phyloP scores from a whole-genome alignment of 1,140 invertebrate species.

The Leguminivora glycinivorella region DNA sequence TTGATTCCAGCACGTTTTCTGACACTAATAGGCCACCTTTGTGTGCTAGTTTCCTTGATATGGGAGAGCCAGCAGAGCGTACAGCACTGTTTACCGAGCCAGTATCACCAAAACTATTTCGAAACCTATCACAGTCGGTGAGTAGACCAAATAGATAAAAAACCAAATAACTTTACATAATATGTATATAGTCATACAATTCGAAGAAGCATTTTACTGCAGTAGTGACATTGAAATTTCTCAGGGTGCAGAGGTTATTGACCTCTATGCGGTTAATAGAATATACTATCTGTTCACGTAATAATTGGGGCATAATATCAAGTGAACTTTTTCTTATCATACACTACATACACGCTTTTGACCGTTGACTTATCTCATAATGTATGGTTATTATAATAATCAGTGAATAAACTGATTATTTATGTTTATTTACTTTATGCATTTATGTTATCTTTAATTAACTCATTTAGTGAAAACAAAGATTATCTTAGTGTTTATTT shows the following conservation, averaged over 20 bases:
- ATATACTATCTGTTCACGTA: not conserved
- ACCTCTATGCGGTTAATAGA: slow-evolving; percentile 2
- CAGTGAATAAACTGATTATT: not conserved
- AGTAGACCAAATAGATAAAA: slow-evolving; percentile 46
- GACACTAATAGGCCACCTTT: slow-evolving; percentile 78
- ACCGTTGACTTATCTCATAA: not conserved
- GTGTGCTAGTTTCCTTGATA: slow-evolving; percentile 77
- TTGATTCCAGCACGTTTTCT: slow-evolving; percentile 80
- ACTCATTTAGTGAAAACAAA: not conserved
- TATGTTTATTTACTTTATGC: not conserved
- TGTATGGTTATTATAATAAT: not conserved
- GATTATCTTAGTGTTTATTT: not conserved
- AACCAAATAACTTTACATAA: not conserved
- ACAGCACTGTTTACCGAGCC: slow-evolving; percentile 75
- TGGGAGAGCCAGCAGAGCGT: slow-evolving; percentile 79
- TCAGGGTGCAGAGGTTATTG: slow-evolving; percentile 5
- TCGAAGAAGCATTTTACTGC: not conserved
- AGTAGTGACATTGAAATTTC: not conserved
- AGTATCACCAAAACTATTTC: slow-evolving; percentile 63
- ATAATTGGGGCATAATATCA: not conserved
- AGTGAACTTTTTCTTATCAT: not conserved
- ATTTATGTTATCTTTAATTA: not conserved
- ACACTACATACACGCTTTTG: not conserved
- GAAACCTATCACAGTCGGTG: slow-evolving; percentile 77
- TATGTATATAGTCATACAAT: not conserved